These are phyloP conservation scores for Ennomos quercinarius DNA, from an alignment of 2,888 invertebrate species.

Conservation along the genomic window DNA sequence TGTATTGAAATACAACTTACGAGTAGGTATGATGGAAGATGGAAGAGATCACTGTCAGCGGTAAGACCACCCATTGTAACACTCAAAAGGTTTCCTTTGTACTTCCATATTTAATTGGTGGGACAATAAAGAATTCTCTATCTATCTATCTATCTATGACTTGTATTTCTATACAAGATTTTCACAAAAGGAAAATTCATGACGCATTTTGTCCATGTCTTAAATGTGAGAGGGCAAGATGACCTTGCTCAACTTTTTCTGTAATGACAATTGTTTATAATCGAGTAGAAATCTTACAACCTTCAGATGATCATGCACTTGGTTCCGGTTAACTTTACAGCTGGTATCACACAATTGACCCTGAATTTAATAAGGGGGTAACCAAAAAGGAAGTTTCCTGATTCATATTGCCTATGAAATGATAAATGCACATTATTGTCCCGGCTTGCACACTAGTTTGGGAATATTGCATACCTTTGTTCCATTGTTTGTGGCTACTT, in stretches of 20 bases:
- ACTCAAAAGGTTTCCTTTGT: too few species aligned
- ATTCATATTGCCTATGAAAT: constrained; percentile 69
- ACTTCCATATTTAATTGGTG: too few species aligned
- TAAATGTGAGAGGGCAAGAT: background rate
- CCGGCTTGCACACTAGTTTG: constrained; percentile 58
- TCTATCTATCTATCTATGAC: too few species aligned
- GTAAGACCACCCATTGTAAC: too few species aligned
- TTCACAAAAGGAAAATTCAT: too few species aligned
- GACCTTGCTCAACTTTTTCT: background rate
- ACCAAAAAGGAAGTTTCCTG: constrained; percentile 29
- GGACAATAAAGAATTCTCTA: too few species aligned
- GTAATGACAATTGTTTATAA: background rate
- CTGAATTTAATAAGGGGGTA: constrained; percentile 12
- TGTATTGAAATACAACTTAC: too few species aligned
- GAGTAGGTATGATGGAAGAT: too few species aligned
- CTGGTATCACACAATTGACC: constrained; percentile 7
- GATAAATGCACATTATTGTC: constrained; percentile 54
- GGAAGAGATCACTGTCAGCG: too few species aligned
- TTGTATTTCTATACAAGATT: too few species aligned
- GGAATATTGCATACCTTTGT: constrained; percentile 64
- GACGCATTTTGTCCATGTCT: too few species aligned
- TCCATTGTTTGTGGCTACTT: constrained; percentile 59
- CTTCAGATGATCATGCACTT: constrained; percentile 8
- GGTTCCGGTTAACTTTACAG: constrained; percentile 8
- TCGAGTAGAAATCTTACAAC: background rate